A percentile compares a stretch with the other conserved stretches of the same genome.
Evolutionary conservation across 2,113 vertebrate genomes (phyloP).

Genomic region (Muscicapa adusta): DNA sequence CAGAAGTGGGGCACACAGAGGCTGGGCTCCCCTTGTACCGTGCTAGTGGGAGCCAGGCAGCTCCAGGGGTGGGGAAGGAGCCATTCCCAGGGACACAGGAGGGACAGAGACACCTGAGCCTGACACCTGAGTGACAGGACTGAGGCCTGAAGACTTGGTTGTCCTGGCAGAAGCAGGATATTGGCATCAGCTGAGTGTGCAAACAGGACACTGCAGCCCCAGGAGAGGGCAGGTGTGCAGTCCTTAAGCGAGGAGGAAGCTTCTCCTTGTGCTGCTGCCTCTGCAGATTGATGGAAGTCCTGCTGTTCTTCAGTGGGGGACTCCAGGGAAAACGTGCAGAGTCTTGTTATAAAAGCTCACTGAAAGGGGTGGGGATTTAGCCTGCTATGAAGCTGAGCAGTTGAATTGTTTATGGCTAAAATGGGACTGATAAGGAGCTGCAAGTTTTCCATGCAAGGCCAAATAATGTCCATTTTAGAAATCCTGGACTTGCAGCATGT

Average conservation of each 20-base stretch:
- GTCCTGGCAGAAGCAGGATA: background rate
- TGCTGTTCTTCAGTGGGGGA: accelerated
- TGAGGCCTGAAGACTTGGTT: background rate
- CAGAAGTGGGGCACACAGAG: background rate
- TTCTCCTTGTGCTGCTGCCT: background rate
- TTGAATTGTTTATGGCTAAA: background rate
- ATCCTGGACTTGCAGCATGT: background rate
- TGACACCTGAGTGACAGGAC: accelerated
- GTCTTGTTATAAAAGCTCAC: background rate
- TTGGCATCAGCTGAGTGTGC: accelerated
- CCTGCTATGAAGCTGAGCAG: background rate
- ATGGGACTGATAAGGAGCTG: background rate
- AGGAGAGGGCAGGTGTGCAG: background rate
- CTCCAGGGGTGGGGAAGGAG: background rate
- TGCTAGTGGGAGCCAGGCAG: background rate
- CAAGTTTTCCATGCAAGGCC: background rate
- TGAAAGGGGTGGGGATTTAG: background rate
- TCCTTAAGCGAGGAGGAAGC: accelerated
- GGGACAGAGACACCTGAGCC: background rate
- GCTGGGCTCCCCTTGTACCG: accelerated
- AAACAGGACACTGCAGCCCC: accelerated
- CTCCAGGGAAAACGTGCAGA: background rate
- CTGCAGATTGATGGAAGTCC: background rate
- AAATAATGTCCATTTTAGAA: background rate
- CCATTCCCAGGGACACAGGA: accelerated